Conservation (phyloP, 2,113 vertebrate species). For the Empidonax traillii region DNA sequence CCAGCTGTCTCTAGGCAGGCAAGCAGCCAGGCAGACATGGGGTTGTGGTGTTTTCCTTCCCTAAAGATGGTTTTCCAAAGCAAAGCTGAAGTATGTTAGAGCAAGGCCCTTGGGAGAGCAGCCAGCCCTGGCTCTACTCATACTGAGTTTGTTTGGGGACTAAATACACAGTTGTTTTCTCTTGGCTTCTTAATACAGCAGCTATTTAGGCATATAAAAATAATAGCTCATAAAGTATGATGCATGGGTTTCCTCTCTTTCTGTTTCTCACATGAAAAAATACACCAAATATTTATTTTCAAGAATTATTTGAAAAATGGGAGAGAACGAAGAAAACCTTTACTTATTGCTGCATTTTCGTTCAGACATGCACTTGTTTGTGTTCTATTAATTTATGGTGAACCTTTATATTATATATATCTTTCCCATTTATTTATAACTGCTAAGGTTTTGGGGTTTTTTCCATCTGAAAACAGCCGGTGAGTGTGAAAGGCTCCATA, state of each 20-base stretch:
- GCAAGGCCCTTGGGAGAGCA: background rate
- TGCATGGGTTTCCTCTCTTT: background rate
- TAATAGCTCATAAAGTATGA: background rate
- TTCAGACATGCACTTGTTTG: background rate
- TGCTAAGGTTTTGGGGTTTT: background rate
- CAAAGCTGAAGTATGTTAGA: background rate
- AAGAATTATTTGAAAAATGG: background rate
- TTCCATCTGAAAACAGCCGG: background rate
- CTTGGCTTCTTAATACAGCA: slow-evolving; percentile 8
- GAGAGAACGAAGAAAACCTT: background rate
- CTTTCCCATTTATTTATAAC: background rate
- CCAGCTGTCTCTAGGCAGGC: background rate
- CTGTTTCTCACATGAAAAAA: background rate
- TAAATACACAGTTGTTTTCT: background rate
- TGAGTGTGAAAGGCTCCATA: background rate
- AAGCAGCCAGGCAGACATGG: background rate
- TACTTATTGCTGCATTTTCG: background rate
- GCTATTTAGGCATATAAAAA: slow-evolving; percentile 6
- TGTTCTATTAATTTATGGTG: background rate
- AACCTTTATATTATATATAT: background rate
- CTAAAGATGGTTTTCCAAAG: background rate
- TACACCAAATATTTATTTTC: slow-evolving; percentile 6
- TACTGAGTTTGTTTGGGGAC: background rate
- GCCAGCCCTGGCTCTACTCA: background rate
- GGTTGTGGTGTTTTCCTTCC: background rate